Conservation (phyloP, 2,888 invertebrate genomes). For the Sphinx pinastri region DNA sequence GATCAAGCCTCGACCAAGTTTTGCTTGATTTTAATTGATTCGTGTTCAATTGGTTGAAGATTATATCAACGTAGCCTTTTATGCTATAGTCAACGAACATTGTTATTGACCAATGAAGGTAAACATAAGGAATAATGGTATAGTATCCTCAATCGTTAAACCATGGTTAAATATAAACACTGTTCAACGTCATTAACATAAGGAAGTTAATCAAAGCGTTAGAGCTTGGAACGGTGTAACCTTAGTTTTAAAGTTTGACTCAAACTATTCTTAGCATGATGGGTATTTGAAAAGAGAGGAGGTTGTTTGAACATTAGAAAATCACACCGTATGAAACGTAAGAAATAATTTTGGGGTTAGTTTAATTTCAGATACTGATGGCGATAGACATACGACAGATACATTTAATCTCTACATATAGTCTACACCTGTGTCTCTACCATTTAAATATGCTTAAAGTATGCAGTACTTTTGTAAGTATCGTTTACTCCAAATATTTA, state of each 20-base stretch:
- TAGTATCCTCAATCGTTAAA: not conserved
- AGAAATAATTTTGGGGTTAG: too few relatives aligned
- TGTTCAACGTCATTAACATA: not conserved
- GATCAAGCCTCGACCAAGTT: not conserved
- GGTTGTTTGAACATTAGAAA: too few relatives aligned
- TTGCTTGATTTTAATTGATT: not conserved
- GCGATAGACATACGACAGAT: too few relatives aligned
- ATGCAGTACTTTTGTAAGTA: too few relatives aligned
- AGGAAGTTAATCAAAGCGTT: conserved; percentile 2
- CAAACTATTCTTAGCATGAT: too few relatives aligned
- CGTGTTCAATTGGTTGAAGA: not conserved
- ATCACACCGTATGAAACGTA: too few relatives aligned
- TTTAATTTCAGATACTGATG: too few relatives aligned
- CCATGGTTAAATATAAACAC: conserved; percentile 13
- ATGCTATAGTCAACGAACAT: not conserved
- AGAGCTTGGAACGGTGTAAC: not conserved
- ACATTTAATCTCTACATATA: too few relatives aligned
- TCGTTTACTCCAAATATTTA: too few relatives aligned
- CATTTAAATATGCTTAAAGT: too few relatives aligned
- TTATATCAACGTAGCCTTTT: not conserved
- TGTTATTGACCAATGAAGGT: not conserved
- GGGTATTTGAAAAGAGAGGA: too few relatives aligned
- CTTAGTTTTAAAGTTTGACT: not conserved
- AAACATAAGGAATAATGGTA: not conserved
- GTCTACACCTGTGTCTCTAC: too few relatives aligned